phyloP scores from a whole-genome alignment of 2,113 vertebrate genomes.

The Hemibagrus wyckioides region DNA sequence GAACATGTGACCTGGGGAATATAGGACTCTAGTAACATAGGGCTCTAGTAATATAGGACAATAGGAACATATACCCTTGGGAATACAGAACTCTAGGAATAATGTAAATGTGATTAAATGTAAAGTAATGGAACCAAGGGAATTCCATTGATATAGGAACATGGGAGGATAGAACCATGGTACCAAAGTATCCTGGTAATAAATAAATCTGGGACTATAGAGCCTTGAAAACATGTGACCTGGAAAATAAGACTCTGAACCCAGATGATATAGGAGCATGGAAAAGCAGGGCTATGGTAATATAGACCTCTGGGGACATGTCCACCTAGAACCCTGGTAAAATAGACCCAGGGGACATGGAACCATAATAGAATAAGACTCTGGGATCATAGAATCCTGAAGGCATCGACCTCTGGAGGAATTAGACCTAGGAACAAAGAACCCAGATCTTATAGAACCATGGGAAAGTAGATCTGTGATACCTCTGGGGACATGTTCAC shows the following conservation, averaged over 20 bases:
- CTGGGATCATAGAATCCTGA: background rate
- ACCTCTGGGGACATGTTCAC: background rate
- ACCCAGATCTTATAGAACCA: background rate
- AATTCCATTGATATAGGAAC: too few species aligned
- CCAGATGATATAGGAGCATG: background rate
- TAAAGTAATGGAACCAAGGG: too few species aligned
- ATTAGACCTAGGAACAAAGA: background rate
- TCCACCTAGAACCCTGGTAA: too few species aligned
- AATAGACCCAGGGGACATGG: background rate
- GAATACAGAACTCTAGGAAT: background rate
- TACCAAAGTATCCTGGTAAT: background rate
- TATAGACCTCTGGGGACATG: too few species aligned
- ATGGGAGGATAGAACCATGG: too few species aligned
- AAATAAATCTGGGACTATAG: background rate
- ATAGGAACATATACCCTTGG: background rate
- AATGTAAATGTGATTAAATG: too few species aligned
- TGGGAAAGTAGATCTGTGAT: background rate
- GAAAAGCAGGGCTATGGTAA: background rate
- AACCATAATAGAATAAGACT: background rate
- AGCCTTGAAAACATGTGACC: background rate
- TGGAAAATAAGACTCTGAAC: background rate
- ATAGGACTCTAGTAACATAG: background rate
- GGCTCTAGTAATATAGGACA: background rate
- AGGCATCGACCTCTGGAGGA: too few species aligned
- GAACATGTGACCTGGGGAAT: too few species aligned